These are phyloP conservation scores for Ecliptopera silaceata DNA, from an alignment of 2,888 invertebrate genomes.

Conservation along the genomic window DNA sequence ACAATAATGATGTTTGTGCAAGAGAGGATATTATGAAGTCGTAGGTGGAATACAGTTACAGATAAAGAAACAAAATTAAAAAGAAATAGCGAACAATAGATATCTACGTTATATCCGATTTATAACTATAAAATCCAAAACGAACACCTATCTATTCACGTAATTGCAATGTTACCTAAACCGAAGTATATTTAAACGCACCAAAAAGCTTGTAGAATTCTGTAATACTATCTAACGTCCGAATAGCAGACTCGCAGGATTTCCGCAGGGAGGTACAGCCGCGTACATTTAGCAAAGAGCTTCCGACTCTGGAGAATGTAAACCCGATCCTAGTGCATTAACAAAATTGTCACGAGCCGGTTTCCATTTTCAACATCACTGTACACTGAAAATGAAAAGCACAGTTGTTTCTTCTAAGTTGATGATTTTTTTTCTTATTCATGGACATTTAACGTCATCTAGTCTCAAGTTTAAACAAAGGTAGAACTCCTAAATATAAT, in stretches of 20 bases:
- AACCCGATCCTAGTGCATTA: conserved; percentile 24
- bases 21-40: too few species aligned
- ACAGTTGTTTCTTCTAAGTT: not conserved
- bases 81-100: too few species aligned
- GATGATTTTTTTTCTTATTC: not conserved
- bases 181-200: not conserved
- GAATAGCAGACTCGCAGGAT: conserved; percentile 24
- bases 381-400: not conserved
- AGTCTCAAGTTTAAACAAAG: too few species aligned
- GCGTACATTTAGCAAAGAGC: conserved; percentile 34
- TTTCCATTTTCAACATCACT: conserved; percentile 1
- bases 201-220: conserved; percentile 11
- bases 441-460: not conserved
- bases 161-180: not conserved
- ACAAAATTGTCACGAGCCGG: conserved; percentile 17
- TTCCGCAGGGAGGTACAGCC: conserved; percentile 29
- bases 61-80: too few species aligned
- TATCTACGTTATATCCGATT: too few species aligned
- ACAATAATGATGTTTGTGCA: too few species aligned
- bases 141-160: not conserved
- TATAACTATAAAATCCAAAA: too few species aligned
- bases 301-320: conserved; percentile 26
- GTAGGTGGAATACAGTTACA: too few species aligned
- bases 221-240: conserved; percentile 21
- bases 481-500: too few species aligned